These are phyloP conservation scores for Antheraea pernyi DNA, from an alignment of 1,140 invertebrate species.

Conservation along the genomic window DNA sequence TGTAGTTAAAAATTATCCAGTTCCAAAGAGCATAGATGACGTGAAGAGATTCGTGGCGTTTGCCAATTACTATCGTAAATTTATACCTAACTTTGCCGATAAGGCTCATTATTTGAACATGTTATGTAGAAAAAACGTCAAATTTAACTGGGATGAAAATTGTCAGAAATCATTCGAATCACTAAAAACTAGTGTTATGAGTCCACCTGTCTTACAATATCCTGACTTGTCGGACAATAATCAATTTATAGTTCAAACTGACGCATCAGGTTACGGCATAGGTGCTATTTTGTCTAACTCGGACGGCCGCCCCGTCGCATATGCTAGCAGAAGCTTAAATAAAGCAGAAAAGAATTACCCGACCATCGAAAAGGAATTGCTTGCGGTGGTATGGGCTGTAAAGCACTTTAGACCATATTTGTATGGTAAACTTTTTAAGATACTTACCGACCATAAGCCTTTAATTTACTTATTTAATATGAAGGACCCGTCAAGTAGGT, in stretches of 20 bases:
- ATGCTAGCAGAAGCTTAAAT: too few species aligned
- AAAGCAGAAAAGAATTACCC: constrained; percentile 4
- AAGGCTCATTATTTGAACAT: constrained; percentile 15
- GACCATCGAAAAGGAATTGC: constrained; percentile 70
- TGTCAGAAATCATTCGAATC: constrained; percentile 47
- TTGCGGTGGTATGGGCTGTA: constrained; percentile 42
- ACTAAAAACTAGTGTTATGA: constrained; percentile 30
- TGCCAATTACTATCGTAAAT: constrained; percentile 58
- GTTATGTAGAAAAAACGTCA: constrained; percentile 20
- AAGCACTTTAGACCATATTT: constrained; percentile 30
- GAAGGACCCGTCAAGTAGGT: constrained; percentile 32
- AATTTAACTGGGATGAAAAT: constrained; percentile 16
- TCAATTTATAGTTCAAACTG: too few species aligned
- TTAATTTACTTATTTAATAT: constrained; percentile 33
- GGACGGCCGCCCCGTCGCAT: constrained; percentile 47
- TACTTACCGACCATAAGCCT: constrained; percentile 15
- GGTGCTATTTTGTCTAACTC: constrained; percentile 22
- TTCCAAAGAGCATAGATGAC: constrained; percentile 53
- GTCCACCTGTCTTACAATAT: constrained; percentile 37
- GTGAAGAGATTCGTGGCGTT: constrained; percentile 71
- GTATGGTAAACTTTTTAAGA: constrained; percentile 69
- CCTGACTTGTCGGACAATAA: background rate
- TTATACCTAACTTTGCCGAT: constrained; percentile 21
- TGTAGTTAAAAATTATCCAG: constrained; percentile 53
- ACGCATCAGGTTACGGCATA: background rate